These are phyloP conservation scores for Mythimna impura DNA, from an alignment of 2,888 invertebrate species.

Conservation along the genomic window DNA sequence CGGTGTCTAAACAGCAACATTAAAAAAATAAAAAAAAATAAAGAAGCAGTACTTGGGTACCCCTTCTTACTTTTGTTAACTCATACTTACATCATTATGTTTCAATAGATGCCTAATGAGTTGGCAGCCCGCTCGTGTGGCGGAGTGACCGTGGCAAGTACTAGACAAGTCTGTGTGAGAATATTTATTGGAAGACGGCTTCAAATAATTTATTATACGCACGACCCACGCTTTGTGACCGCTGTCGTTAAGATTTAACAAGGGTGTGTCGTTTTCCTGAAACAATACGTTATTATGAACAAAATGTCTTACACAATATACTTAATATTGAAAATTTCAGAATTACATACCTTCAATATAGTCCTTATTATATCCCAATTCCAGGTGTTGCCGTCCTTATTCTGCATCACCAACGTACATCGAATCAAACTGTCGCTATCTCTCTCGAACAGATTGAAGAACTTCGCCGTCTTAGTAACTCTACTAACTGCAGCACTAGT, in stretches of 20 bases:
- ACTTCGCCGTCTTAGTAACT: conserved; percentile 84
- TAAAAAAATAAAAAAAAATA: too few relatives aligned
- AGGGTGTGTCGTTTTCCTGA: conserved; percentile 81
- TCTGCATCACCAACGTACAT: conserved; percentile 95
- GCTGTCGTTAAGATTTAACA: conserved; percentile 84
- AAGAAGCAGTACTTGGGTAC: too few relatives aligned
- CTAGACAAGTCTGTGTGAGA: conserved; percentile 94
- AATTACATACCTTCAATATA: conserved; percentile 92
- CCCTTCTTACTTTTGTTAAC: neutral
- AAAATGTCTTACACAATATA: conserved; percentile 16
- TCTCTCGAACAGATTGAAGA: conserved; percentile 90
- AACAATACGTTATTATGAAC: conserved; percentile 38
- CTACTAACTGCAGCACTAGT: conserved; percentile 84
- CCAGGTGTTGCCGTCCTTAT: conserved; percentile 96
- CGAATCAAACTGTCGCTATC: conserved; percentile 93
- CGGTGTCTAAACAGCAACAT: too few relatives aligned
- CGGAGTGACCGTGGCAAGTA: conserved; percentile 90
- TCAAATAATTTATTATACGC: conserved; percentile 95
- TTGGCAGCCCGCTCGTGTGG: conserved; percentile 93
- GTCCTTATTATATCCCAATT: conserved; percentile 97
- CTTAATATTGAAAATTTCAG: neutral
- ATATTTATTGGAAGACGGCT: conserved; percentile 96
- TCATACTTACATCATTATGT: conserved; percentile 91
- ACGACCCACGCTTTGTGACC: conserved; percentile 89
- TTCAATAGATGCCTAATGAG: conserved; percentile 94